A percentile compares a stretch with the other conserved stretches of the same genome.
Conservation (phyloP, 2,888 invertebrate genomes). For the Caradrina kadenii region DNA sequence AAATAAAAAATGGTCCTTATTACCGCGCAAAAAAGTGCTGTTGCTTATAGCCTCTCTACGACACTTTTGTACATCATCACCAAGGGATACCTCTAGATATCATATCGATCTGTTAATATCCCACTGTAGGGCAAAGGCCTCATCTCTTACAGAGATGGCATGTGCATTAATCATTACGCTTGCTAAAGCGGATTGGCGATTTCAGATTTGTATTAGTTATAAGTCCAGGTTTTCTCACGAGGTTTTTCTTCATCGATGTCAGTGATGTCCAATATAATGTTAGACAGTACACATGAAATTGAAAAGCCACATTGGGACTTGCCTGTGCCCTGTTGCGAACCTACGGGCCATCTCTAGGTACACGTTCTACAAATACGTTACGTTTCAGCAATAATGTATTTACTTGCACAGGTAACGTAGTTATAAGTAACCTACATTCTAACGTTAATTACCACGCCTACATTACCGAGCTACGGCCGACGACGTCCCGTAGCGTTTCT, state of each 20-base stretch:
- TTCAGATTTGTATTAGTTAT: too few relatives aligned
- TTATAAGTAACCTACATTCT: constrained; percentile 53
- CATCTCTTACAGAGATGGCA: too few relatives aligned
- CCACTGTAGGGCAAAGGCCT: background rate
- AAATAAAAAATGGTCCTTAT: background rate
- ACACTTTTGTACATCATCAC: background rate
- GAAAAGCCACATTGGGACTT: too few relatives aligned
- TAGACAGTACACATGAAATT: too few relatives aligned
- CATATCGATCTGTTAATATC: background rate
- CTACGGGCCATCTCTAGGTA: background rate
- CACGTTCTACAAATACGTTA: background rate
- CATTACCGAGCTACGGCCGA: constrained; percentile 48
- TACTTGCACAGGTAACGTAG: constrained; percentile 32
- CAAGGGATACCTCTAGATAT: background rate
- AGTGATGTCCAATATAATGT: too few relatives aligned
- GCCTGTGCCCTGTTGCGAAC: too few relatives aligned
- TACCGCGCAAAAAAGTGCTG: background rate
- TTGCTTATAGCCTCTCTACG: constrained; percentile 6
- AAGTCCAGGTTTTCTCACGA: too few relatives aligned
- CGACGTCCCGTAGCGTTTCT: constrained; percentile 44
- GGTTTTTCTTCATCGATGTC: too few relatives aligned
- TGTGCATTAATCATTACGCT: too few relatives aligned
- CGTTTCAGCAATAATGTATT: constrained; percentile 26
- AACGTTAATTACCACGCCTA: constrained; percentile 41
- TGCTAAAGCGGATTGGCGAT: too few relatives aligned